Percentiles rank a stretch among this genome's conserved stretches.
These are phyloP conservation scores for Apogon hyalosoma DNA, from an alignment of 2,797 vertebrate genomes.

Conservation along the genomic window DNA sequence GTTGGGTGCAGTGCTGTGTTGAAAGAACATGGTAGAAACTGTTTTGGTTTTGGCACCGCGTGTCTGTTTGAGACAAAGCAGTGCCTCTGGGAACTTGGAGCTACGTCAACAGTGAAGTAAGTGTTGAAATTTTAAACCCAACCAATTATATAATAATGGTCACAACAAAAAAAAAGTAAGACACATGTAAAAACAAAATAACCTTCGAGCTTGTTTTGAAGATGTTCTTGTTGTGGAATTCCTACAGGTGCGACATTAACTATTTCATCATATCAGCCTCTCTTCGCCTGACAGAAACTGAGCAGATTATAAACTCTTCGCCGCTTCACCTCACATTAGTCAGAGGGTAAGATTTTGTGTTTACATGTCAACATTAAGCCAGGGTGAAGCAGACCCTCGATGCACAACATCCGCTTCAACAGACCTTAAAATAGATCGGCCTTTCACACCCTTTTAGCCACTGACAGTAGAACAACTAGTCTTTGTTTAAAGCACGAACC, in stretches of 20 bases:
- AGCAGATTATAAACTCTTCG: constrained; percentile 52
- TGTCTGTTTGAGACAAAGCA: constrained; percentile 35
- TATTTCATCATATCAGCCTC: not conserved
- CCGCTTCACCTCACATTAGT: constrained; percentile 36
- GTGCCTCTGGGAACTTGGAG: constrained; percentile 46
- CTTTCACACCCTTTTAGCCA: constrained; percentile 27
- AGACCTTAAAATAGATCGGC: constrained; percentile 40
- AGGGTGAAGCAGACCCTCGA: constrained; percentile 36
- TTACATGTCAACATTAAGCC: constrained; percentile 57
- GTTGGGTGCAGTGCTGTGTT: constrained; percentile 19
- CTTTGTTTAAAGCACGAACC: constrained; percentile 31
- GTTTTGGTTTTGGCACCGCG: constrained; percentile 35
- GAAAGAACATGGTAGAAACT: constrained; percentile 46
- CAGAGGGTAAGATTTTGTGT: constrained; percentile 39
- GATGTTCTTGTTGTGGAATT: not conserved
- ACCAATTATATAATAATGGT: constrained; percentile 19
- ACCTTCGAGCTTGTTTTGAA: not conserved
- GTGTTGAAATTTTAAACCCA: constrained; percentile 30
- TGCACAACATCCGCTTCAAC: constrained; percentile 36
- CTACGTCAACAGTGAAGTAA: constrained; percentile 52
- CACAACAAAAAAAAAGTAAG: constrained; percentile 14
- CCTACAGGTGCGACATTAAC: constrained; percentile 10
- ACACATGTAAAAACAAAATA: not conserved
- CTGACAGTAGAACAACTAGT: constrained; percentile 12
- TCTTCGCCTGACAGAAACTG: constrained; percentile 16